A percentile compares a stretch with the other conserved stretches of the same genome.
These are phyloP conservation scores for Exocentrus adspersus DNA, from an alignment of 2,888 invertebrate species.

Conservation along the genomic window DNA sequence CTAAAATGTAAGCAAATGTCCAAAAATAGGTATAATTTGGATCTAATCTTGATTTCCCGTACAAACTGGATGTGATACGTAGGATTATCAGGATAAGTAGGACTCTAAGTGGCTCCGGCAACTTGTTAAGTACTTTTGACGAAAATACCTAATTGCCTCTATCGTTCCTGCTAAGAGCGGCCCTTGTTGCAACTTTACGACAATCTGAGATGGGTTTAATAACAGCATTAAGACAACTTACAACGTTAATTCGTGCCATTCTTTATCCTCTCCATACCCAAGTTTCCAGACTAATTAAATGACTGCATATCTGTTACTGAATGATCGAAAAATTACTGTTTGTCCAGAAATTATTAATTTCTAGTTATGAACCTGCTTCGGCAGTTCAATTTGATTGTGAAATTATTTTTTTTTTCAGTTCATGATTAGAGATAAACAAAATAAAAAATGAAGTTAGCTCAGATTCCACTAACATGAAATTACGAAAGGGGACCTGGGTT, in stretches of 20 bases:
- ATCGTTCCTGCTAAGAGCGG: constrained; percentile 36
- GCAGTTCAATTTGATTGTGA: too few species aligned
- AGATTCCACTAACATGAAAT: constrained; percentile 31
- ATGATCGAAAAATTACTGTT: too few species aligned
- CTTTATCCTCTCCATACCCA: background rate
- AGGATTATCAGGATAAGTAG: constrained; percentile 54
- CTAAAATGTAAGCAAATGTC: constrained; percentile 49
- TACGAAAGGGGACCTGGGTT: constrained; percentile 42
- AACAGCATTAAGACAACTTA: constrained; percentile 4
- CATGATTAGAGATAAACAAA: constrained; percentile 37
- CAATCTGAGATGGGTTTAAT: constrained; percentile 20
- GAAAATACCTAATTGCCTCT: constrained; percentile 50
- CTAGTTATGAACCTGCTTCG: too few species aligned
- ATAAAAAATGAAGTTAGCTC: constrained; percentile 36
- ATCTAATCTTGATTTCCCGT: constrained; percentile 50
- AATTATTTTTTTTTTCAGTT: too few species aligned
- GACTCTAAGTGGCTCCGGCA: constrained; percentile 45
- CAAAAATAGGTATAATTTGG: constrained; percentile 51
- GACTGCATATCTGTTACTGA: background rate
- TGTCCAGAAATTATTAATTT: too few species aligned
- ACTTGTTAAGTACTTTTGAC: constrained; percentile 46
- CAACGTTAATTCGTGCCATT: background rate
- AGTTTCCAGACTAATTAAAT: background rate
- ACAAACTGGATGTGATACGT: constrained; percentile 51
- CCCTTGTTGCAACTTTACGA: constrained; percentile 35